Percentiles rank a stretch among this genome's conserved stretches.
Conservation (phyloP, 2,888 invertebrate species). For the Lepidochrysops patricia region DNA sequence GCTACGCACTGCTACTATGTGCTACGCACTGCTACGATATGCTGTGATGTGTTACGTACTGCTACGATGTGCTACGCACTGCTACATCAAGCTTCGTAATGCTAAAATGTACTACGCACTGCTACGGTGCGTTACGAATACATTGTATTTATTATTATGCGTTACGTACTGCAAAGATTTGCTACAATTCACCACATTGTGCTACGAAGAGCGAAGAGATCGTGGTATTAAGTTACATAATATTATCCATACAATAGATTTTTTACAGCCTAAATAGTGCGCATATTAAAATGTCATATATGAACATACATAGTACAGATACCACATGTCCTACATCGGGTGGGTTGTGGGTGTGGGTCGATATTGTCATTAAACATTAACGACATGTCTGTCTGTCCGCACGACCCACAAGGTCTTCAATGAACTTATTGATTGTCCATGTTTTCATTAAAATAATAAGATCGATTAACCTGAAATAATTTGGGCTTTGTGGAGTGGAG, state of each 20-base stretch:
- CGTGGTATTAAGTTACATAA: no score
- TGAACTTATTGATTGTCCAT: not conserved
- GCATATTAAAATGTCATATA: not conserved
- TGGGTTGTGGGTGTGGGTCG: slow-evolving; percentile 33
- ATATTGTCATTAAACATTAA: slow-evolving; percentile 58
- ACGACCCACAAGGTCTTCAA: slow-evolving; percentile 16
- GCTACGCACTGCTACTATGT: not conserved
- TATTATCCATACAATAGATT: no score
- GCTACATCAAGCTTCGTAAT: not conserved
- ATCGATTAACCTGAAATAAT: no score
- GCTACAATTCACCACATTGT: no score
- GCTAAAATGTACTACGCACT: not conserved
- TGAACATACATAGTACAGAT: not conserved
- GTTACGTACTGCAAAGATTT: not conserved
- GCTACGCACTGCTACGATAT: not conserved
- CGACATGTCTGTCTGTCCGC: slow-evolving; percentile 48
- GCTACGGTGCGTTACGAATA: not conserved
- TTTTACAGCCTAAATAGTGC: no score
- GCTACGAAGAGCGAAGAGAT: no score
- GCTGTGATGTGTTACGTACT: not conserved
- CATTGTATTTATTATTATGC: no score
- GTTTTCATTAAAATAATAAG: not conserved
- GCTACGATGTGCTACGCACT: not conserved
- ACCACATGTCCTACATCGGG: slow-evolving; percentile 18
- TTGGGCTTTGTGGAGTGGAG: no score